Evolutionary conservation across 2,113 vertebrate species (phyloP), one percentile per base, ranked within the genome.

Genomic region (Phyllostomus hastatus): DNA sequence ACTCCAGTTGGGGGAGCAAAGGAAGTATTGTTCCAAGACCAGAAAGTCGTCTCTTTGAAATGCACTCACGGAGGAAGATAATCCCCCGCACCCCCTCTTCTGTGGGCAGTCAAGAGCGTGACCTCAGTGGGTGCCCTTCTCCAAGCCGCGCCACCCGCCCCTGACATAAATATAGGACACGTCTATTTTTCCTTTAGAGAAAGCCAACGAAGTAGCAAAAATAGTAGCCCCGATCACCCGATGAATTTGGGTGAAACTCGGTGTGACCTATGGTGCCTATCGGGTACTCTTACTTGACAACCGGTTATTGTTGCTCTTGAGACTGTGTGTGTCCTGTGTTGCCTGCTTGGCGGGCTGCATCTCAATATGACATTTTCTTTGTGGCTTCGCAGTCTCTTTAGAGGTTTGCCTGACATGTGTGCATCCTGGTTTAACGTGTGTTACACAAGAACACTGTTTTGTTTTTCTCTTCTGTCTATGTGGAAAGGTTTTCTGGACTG

Each of bases 111-210:
- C 4, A 76, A 33, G 17, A 20, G 38, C 0, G 10, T 41, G 72
- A 50, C 5, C 1, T 59, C 43, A 16, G 2, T 3, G 7, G 19
- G 2, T 0, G 26, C 2, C 0, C 0, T 6, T 1, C 24, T 41
- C n/a, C 24, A 61, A 72, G 26, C 3, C 43, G 33, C 11, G 26
- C 35, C 19, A 38, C 2, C 67, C 10, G 33, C 0, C 35, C 0
- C 1, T 89, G 2, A 16, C 26, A 28, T 20, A 79, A 52, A 80
- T 16, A 15, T 16, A 75, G 9, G 19, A 70, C 33, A 59, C 17
- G 1, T 31, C 79, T 28, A 10, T 79, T 76, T 73, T 22, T 66
- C 26, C 20, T 22, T 57, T 48, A 52, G 20, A 92, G 90, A 82
- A 81, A 24, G 15, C 7, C 73, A 76, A 2, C 33, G 28, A 95